phyloP scores from a whole-genome alignment of 1,140 invertebrate species.

The Plectrocnemia conspersa region DNA sequence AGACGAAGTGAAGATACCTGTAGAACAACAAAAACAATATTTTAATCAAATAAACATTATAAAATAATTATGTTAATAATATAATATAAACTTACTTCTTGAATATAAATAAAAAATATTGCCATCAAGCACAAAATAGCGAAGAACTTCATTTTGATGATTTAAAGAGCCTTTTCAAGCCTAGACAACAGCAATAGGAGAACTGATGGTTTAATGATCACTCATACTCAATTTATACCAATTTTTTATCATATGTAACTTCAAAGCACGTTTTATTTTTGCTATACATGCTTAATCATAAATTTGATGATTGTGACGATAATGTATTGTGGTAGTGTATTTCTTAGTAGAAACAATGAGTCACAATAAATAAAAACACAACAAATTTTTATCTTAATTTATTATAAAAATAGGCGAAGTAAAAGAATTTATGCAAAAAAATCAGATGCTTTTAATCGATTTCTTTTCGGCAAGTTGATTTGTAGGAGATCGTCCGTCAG shows the following conservation, averaged over 20 bases:
- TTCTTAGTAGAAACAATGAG: too few species aligned
- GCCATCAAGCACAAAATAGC: background rate
- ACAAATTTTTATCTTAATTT: background rate
- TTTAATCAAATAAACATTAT: background rate
- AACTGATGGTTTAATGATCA: too few species aligned
- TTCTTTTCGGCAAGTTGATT: conserved; percentile 59
- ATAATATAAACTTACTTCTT: background rate
- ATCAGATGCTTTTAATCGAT: conserved; percentile 59
- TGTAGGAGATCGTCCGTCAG: conserved; percentile 75
- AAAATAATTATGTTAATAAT: background rate
- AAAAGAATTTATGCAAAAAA: conserved; percentile 48
- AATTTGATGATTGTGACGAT: background rate
- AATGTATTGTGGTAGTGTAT: background rate
- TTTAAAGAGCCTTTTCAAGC: background rate
- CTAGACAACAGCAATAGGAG: background rate
- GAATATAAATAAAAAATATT: background rate
- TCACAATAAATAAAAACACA: background rate
- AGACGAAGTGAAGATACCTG: conserved; percentile 15
- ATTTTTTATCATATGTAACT: background rate
- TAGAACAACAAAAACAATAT: background rate
- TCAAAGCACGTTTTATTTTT: background rate
- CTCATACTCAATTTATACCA: too few species aligned
- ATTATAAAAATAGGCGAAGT: background rate
- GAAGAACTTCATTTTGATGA: background rate
- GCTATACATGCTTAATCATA: background rate